Percentiles rank a stretch among this genome's conserved stretches.
These are phyloP conservation scores for Schizaphis graminum DNA, from an alignment of 2,888 invertebrate genomes.

Conservation along the genomic window DNA sequence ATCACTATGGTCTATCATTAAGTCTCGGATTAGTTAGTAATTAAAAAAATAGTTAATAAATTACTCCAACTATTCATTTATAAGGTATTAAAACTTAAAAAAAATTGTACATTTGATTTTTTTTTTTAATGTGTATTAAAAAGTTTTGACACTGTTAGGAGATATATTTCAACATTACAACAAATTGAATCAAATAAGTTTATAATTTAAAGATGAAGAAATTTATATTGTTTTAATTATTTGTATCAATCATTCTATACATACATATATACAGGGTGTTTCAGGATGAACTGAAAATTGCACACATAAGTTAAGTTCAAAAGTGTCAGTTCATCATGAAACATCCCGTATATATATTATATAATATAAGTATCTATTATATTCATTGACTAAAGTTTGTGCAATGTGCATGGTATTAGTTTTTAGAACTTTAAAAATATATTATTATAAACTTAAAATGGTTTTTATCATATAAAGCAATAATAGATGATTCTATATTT, in stretches of 20 bases:
- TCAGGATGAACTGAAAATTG: too few species aligned
- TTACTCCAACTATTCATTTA: not conserved
- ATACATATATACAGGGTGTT: too few species aligned
- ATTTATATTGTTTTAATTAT: not conserved
- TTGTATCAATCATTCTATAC: not conserved
- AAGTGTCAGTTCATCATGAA: too few species aligned
- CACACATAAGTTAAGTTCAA: too few species aligned
- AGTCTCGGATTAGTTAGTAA: not conserved
- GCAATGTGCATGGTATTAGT: not conserved
- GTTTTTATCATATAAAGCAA: not conserved
- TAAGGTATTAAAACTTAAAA: not conserved
- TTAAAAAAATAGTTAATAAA: not conserved
- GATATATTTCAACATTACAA: not conserved
- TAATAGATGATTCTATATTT: not conserved
- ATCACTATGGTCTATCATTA: not conserved
- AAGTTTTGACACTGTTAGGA: not conserved
- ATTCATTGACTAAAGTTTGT: not conserved
- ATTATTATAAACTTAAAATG: not conserved
- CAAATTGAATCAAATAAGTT: not conserved
- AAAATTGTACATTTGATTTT: not conserved
- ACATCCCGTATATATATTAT: too few species aligned
- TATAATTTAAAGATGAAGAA: not conserved
- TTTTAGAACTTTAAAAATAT: not conserved
- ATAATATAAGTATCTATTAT: not conserved
- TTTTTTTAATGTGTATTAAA: not conserved